Evolutionary conservation across 2,113 vertebrate species (phyloP), one percentile per base, ranked within the genome.

Genomic region (Paradoxurus hermaphroditus): DNA sequence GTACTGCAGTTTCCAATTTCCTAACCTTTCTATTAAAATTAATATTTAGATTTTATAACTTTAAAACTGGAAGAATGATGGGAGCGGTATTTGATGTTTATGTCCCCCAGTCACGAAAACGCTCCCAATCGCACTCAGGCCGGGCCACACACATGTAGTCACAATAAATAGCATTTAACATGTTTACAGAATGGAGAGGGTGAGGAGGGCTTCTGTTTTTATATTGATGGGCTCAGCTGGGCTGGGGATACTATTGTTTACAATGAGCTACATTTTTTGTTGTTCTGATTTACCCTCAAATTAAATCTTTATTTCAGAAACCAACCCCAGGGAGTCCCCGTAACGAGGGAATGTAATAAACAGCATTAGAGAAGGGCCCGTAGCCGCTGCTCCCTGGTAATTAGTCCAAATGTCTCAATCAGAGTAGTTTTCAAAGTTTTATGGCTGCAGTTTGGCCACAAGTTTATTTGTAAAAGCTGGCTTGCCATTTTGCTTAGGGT

Each of bases 161-260:
- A 99, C 98, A 98, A 99, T 99, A 99, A 99, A 99, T 99, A 99
- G 99, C 99, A 97, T 99, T 98, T 98, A 98, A 98, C 99, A 97
- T 99, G 99, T 99, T 99, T 99, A 99, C 98, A 99, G 99, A 99
- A 99, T 97, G 70, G 97, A 98, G 99, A 99, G 98, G 98, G 98
- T 98, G 98, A 98, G 98, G 98, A 98, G 98, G 98, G 99, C 98
- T 99, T 99, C 99, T 99, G 99, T 99, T 99, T 99, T 98, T 98
- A 98, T 99, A 99, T 98, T 98, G 99, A 99, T 99, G 98, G 98
- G 98, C 98, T 99, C 99, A 99, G 98, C 98, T 99, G 99, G 98
- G 97, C 98, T 97, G 97, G 96, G 98, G 98, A 98, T 98, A 97
- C 98, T 98, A 98, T 98, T 99, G 99, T 99, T 99, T 99, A 99